Conservation (phyloP, 2,888 invertebrate species). For the Leptopilina myrica region DNA sequence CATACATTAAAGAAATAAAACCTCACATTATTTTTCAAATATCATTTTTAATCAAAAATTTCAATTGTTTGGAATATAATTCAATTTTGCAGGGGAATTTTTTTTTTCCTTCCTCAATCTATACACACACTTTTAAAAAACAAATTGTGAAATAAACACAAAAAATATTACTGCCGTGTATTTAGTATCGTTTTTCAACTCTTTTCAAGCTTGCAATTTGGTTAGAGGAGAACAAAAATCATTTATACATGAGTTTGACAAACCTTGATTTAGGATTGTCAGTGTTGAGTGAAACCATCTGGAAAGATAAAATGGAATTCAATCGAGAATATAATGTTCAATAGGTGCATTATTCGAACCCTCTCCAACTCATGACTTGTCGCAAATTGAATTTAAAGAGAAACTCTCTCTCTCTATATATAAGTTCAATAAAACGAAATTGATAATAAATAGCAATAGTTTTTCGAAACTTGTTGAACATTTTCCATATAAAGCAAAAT, state of each 20-base stretch:
- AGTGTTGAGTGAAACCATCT: conserved; percentile 52
- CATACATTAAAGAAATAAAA: too few relatives aligned
- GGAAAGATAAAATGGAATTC: conserved; percentile 50
- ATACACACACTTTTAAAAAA: not conserved
- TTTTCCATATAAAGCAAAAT: too few relatives aligned
- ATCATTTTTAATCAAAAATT: too few relatives aligned
- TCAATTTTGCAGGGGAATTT: too few relatives aligned
- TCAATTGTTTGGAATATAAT: too few relatives aligned
- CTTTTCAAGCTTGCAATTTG: conserved; percentile 11
- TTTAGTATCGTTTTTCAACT: conserved; percentile 4
- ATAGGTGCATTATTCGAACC: not conserved
- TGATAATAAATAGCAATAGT: not conserved
- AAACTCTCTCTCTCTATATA: not conserved
- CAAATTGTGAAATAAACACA: conserved; percentile 39
- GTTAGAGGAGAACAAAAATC: conserved; percentile 44
- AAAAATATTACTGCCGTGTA: conserved; percentile 46
- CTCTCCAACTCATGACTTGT: not conserved
- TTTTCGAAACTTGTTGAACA: not conserved
- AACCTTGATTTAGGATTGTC: conserved; percentile 50
- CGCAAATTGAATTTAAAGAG: not conserved
- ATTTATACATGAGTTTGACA: conserved; percentile 43
- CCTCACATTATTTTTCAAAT: too few relatives aligned
- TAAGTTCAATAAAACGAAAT: not conserved
- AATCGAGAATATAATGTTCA: not conserved
- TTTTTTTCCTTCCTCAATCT: too few relatives aligned